Evolutionary conservation across 1,140 invertebrate genomes (phyloP), one percentile per base, ranked within the genome.

Genomic region (Penaeus japonicus): DNA sequence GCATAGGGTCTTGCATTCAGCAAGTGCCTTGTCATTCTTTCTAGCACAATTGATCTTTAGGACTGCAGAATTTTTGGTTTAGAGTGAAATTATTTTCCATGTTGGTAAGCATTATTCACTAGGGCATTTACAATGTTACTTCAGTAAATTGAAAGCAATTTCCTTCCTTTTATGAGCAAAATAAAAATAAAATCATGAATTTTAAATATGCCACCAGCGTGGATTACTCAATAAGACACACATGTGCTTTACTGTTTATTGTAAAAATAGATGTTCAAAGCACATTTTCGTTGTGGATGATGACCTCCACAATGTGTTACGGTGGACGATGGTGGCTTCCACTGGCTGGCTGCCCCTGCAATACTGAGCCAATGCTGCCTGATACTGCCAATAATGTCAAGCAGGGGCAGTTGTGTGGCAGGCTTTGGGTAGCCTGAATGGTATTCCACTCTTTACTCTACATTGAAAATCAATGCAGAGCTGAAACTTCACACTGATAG

Each of bases 261-360:
- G 86, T 88, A 88, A 88, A 88, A 88, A 88, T 88, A 88, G 86
- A 88, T 88, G 86, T 88, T 88, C 80, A 83, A 88, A 88, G 86
- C 86, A 88, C 86, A 75, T 88, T 83, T 87, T 75, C 35, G 55
- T 15, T 77, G 86, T 78, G 80, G 80, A 53, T 39, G 86, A 83
- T 84, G 80, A 77, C 7, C 80, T 77, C 80, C 80, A 78, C 80
- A 73, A 32, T 39, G 57, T 35, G 20, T 35, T 78, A 73, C 30
- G 20, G 55, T 47, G 39, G 70, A 77, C 81, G 53, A 55, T 82
- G 55, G 35, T 57, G 77, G 27, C 53, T 77, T 85, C 84, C 57
- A 62, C 30, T 30, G n/a, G 32, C 86, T 88, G 81, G 32, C 86
- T 88, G 81, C 81, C 86, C 65, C 86, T 77, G 86, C 54, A 57